phyloP scores from a whole-genome alignment of 2,797 vertebrate genomes.

The Graptemys geographica region DNA sequence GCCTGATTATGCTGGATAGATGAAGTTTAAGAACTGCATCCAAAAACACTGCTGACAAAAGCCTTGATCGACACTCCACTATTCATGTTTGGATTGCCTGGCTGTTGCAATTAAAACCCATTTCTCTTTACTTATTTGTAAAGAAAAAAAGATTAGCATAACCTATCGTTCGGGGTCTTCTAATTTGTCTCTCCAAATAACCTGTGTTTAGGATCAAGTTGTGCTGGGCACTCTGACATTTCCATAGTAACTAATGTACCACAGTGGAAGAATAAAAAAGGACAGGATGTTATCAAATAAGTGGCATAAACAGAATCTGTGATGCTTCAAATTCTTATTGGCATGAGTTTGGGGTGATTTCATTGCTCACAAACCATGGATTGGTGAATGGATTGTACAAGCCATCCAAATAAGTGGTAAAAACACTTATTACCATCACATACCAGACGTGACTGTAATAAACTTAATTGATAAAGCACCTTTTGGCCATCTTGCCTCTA shows the following conservation, averaged over 20 bases:
- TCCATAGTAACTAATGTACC: neutral
- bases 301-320: neutral
- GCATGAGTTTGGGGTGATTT: neutral
- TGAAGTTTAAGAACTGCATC: neutral
- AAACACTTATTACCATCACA: neutral
- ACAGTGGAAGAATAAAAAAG: neutral
- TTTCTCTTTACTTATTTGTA: neutral
- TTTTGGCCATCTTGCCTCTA: neutral
- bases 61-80: neutral
- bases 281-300: neutral
- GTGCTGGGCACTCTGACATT: neutral
- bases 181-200: slow-evolving; percentile 33
- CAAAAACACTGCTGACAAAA: neutral
- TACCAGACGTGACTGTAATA: neutral
- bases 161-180: neutral
- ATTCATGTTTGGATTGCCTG: neutral
- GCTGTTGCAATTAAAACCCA: neutral
- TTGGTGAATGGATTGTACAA: neutral
- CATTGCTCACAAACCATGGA: neutral
- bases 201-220: neutral
- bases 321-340: neutral
- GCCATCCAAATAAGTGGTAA: neutral
- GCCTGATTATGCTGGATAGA: neutral
- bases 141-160: neutral
- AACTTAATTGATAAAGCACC: neutral